These are phyloP conservation scores for Drosophila affinis DNA, from an alignment of 2,888 invertebrate genomes.

Conservation along the genomic window DNA sequence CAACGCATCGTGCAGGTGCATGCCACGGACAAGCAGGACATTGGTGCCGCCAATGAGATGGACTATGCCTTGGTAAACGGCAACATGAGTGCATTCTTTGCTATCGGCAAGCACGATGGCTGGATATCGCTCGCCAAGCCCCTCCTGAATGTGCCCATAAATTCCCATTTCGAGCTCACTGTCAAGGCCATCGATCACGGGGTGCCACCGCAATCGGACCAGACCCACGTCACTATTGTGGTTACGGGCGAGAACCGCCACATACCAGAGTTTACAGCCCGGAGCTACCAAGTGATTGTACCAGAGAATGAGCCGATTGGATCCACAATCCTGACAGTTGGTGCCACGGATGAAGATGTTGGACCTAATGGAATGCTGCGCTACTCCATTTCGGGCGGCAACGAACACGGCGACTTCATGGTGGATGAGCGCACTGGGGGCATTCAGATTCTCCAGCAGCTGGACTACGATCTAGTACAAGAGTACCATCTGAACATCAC, in stretches of 20 bases:
- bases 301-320: slow-evolving; percentile 95
- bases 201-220: slow-evolving; percentile 92
- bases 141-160: slow-evolving; percentile 84
- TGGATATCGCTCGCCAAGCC: slow-evolving; percentile 90
- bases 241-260: slow-evolving; percentile 93
- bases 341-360: slow-evolving; percentile 92
- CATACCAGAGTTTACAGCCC: slow-evolving; percentile 92
- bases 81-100: slow-evolving; percentile 91
- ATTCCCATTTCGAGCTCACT: slow-evolving; percentile 87
- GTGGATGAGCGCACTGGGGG: slow-evolving; percentile 91
- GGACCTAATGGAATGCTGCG: slow-evolving; percentile 95
- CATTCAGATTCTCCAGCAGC: slow-evolving; percentile 90
- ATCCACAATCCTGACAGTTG: slow-evolving; percentile 92
- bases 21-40: slow-evolving; percentile 91
- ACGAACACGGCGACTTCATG: slow-evolving; percentile 91
- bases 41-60: slow-evolving; percentile 94
- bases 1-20: slow-evolving; percentile 89
- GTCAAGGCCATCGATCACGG: slow-evolving; percentile 94
- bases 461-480: slow-evolving; percentile 94
- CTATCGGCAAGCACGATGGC: slow-evolving; percentile 90
- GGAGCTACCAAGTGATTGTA: slow-evolving; percentile 94
- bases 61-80: slow-evolving; percentile 90
- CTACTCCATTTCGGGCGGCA: slow-evolving; percentile 93
- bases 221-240: slow-evolving; percentile 89
- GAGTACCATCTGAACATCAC: slow-evolving; percentile 94